Evolutionary conservation across 2,888 invertebrate species (phyloP).

Genomic region (Rotaria macrura): DNA sequence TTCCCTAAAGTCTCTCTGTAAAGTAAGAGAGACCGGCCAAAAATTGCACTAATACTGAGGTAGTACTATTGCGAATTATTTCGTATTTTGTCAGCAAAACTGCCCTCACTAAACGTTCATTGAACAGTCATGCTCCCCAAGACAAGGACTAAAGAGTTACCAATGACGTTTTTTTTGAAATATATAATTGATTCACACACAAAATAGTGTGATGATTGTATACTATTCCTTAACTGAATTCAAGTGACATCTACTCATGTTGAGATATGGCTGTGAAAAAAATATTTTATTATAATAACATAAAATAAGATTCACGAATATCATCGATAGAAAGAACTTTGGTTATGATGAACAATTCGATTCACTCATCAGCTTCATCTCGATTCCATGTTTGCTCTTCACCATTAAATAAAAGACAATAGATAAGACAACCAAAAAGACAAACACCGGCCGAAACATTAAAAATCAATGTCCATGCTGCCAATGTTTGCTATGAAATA

Average conservation of each 20-base stretch:
- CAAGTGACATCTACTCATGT: background rate
- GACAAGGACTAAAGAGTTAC: background rate
- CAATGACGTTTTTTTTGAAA: background rate
- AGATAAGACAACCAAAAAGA: conserved; percentile 27
- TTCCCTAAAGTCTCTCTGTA: background rate
- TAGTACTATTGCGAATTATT: background rate
- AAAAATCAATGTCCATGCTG: conserved; percentile 28
- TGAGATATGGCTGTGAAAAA: too few species aligned
- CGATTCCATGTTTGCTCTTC: conserved; percentile 27
- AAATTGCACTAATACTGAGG: background rate
- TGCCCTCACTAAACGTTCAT: background rate
- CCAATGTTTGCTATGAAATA: conserved; percentile 15
- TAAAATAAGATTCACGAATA: too few species aligned
- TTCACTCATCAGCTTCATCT: background rate
- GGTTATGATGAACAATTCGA: background rate
- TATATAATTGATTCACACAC: background rate
- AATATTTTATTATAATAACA: too few species aligned
- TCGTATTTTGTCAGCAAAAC: background rate
- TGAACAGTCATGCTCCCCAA: background rate
- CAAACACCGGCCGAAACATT: conserved; percentile 24
- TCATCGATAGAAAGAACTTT: background rate
- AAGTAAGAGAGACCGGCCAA: background rate
- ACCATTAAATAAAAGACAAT: conserved; percentile 23
- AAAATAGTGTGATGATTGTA: background rate
- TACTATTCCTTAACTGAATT: background rate